Evolutionary conservation across 2,888 invertebrate species (phyloP), one percentile per base, ranked within the genome.

Genomic region (Phasia obesa): DNA sequence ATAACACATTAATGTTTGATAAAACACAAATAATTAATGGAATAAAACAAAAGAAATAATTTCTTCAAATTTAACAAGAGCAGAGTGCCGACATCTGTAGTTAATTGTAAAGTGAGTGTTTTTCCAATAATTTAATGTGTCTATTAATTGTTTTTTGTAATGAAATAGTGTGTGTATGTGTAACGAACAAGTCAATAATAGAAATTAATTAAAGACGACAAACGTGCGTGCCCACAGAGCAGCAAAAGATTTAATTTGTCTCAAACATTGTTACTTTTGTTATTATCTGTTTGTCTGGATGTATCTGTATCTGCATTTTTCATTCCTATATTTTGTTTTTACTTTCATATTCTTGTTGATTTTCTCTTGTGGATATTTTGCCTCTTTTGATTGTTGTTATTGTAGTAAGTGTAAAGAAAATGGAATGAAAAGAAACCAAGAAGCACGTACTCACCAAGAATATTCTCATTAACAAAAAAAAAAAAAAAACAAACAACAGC

Each of bases 271-370:
- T n/a, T 42, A 15, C 13, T 42, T 42, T 44, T 60, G 42, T 51
- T 57, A 25, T 27, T 60, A 25, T 9, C 21, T 51, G 19, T 9
- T 19, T 44, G 62, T 2, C 31, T 51, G 25, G 1, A 47, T 44
- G 25, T 17, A 19, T 2, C 51, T 59, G 7, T 53, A n/a, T 25
- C 19, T 77, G 70, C 35, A 65, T 75, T 27, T 53, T 55, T 35
- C 65, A 57, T 65, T 75, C n/a, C 25, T 59, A 38, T 11, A 47
- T 38, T 75, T 67, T 75, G 75, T 75, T 75, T 75, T 67, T 59
- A 75, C 59, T 55, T 42, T 44, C 23, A 60, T 53, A 23, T 69
- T 60, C 42, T 44, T 44, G 67, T 69, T 76, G 67, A 57, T 67
- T 49, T 51, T 76, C 38, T 21, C 38, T 35, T 67, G 1, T 31